Evolutionary conservation across 2,888 invertebrate species (phyloP).

Genomic region (Noctuana brunneofusca): DNA sequence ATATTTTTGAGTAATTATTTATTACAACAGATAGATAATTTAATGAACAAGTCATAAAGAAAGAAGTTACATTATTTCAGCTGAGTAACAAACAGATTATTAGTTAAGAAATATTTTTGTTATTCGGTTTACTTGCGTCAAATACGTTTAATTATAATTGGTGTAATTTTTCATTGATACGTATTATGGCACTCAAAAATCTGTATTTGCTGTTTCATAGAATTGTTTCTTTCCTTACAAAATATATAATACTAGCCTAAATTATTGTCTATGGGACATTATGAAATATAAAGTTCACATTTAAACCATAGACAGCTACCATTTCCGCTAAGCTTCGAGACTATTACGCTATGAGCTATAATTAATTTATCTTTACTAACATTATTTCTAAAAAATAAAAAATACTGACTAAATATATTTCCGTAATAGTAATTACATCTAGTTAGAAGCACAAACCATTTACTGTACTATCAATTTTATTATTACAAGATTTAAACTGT

Average conservation of each 20-base stretch:
- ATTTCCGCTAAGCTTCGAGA: slow-evolving; percentile 21
- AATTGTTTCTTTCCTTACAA: background rate
- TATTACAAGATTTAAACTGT: background rate
- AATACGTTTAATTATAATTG: background rate
- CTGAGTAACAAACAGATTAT: background rate
- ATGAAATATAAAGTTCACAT: slow-evolving; percentile 10
- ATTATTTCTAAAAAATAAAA: slow-evolving; percentile 6
- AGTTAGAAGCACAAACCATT: slow-evolving; percentile 5
- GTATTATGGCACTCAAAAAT: slow-evolving; percentile 6
- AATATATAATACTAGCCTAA: background rate
- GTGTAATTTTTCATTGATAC: background rate
- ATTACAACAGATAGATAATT: background rate
- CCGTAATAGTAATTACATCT: background rate
- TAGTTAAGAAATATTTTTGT: too few species aligned
- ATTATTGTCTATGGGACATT: slow-evolving; percentile 4
- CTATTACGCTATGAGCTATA: slow-evolving; percentile 14
- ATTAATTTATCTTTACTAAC: background rate
- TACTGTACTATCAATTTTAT: background rate
- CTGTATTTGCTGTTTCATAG: background rate
- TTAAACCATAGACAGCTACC: slow-evolving; percentile 8
- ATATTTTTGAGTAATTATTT: background rate
- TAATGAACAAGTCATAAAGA: background rate
- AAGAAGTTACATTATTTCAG: background rate
- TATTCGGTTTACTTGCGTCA: too few species aligned
- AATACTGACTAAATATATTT: slow-evolving; percentile 3